Evolutionary conservation across 2,113 vertebrate species (phyloP).

Genomic region (Ceyx cyanopectus): DNA sequence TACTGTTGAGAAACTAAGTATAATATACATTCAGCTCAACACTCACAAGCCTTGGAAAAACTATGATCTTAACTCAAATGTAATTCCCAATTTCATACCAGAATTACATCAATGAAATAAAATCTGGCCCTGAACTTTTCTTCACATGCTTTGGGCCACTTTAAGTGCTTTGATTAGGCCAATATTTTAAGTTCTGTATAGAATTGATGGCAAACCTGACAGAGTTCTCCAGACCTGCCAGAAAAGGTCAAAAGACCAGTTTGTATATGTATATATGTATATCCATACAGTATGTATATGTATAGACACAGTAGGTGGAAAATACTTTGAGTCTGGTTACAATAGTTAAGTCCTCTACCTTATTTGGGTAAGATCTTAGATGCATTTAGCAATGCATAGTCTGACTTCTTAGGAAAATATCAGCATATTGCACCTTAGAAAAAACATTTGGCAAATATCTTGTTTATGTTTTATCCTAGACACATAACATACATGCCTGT

Average conservation of each 20-base stretch:
- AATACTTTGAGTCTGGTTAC: not conserved
- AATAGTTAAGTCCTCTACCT: not conserved
- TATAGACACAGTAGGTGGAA: not conserved
- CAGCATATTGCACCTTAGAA: not conserved
- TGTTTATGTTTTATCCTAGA: not conserved
- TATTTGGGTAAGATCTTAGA: not conserved
- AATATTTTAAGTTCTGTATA: not conserved
- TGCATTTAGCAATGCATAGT: not conserved
- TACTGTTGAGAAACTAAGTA: not conserved
- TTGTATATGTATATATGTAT: no score
- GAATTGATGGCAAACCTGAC: not conserved
- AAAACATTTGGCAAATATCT: not conserved
- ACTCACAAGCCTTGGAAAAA: not conserved
- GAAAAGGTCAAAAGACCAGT: not conserved
- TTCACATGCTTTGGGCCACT: not conserved
- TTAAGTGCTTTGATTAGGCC: not conserved
- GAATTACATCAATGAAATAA: not conserved
- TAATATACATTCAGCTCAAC: not conserved
- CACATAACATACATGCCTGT: not conserved
- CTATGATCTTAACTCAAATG: not conserved
- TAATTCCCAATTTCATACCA: not conserved
- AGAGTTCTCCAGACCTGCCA: not conserved
- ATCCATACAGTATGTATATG: no score
- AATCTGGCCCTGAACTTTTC: not conserved
- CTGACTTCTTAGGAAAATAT: not conserved